Percentiles rank a stretch among this genome's conserved stretches.
Evolutionary conservation across 2,888 invertebrate species (phyloP).

Genomic region (Drosophila kuntzei): DNA sequence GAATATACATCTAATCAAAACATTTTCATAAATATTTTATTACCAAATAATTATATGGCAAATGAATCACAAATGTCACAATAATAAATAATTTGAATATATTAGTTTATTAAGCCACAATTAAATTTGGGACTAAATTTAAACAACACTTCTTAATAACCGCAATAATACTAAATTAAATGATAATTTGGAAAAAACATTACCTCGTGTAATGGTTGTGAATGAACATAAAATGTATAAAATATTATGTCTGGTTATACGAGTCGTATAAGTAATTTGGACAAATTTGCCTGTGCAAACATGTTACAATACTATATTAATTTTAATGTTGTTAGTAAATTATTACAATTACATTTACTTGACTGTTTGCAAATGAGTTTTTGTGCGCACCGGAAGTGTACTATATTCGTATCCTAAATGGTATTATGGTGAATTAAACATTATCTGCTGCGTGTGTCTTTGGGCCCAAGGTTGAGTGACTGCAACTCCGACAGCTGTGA

Average conservation of each 20-base stretch:
- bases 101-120: background rate
- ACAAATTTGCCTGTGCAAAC: conserved; percentile 20
- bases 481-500: conserved; percentile 51
- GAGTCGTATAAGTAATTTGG: conserved; percentile 16
- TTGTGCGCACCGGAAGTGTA: conserved; percentile 50
- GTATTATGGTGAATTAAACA: conserved; percentile 53
- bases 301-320: conserved; percentile 49
- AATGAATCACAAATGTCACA: background rate
- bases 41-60: background rate
- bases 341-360: conserved; percentile 49
- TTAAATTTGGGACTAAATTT: conserved; percentile 4
- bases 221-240: conserved; percentile 34
- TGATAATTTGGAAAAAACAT: conserved; percentile 16
- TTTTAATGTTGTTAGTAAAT: conserved; percentile 65
- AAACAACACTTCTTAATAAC: background rate
- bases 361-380: conserved; percentile 36
- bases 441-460: conserved; percentile 36
- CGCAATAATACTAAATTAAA: background rate
- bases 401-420: conserved; percentile 41
- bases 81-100: conserved; percentile 10
- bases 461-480: background rate
- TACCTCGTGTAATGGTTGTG: conserved; percentile 35
- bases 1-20: background rate
- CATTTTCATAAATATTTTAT: background rate
- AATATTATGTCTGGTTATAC: conserved; percentile 3